Evolutionary conservation across 2,888 invertebrate genomes (phyloP), one percentile per base, ranked within the genome.

Genomic region (Drosophila macrothrix): DNA sequence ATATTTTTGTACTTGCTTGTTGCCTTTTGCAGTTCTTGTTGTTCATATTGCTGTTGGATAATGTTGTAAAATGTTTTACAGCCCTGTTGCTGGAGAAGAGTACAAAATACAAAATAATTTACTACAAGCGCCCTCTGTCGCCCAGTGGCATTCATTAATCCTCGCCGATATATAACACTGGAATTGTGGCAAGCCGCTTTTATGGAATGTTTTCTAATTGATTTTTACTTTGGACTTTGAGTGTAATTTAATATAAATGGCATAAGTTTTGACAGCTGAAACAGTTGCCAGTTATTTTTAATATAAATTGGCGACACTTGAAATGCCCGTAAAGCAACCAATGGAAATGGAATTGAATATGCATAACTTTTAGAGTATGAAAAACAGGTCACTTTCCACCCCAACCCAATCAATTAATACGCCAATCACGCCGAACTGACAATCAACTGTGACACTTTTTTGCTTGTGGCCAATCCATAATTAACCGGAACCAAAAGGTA

Each of bases 161-260:
- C 31, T 33, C 53, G 52, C 50, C 28, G 54, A 62, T 61, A 64
- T 33, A 37, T 22, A 66, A 54, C 46, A 49, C 35, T 29, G 50
- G 56, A 75, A 79, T 65, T 88, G 84, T 53, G 84, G 88, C 77
- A 62, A 68, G 88, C 88, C 83, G 73, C 69, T 70, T 61, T 83
- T 69, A 83, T 81, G 82, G 72, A 75, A 80, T 69, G 70, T 73
- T 80, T 82, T 83, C 81, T 82, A 88, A 88, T 88, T 84, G 86
- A 86, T 88, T 84, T 83, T 75, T 58, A 73, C 83, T 87, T 69
- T 69, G 66, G 49, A 52, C 50, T 37, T 41, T 29, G 58, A 69
- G 64, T 73, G 71, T 82, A 85, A 89, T 82, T 89, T 80, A 82
- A 89, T 89, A 88, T 78, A 88, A 89, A 88, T 88, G 83, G 85